These are phyloP conservation scores for Euplexia lucipara DNA, from an alignment of 2,888 invertebrate genomes.

Conservation along the genomic window DNA sequence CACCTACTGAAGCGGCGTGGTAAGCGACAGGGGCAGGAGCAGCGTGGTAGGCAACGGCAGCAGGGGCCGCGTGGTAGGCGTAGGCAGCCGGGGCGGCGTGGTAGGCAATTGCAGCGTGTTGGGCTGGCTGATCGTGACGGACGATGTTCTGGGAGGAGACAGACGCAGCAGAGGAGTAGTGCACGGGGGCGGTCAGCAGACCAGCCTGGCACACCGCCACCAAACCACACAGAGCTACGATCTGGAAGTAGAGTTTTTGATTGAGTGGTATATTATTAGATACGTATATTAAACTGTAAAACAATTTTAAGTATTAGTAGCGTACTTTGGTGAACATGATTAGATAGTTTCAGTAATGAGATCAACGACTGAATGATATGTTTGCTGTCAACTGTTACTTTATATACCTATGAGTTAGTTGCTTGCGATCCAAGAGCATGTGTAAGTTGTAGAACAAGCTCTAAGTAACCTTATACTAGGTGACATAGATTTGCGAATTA, in stretches of 20 bases:
- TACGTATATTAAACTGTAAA: too few relatives aligned
- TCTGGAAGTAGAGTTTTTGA: slow-evolving; percentile 64
- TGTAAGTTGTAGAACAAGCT: slow-evolving; percentile 48
- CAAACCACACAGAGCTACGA: slow-evolving; percentile 75
- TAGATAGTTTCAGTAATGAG: slow-evolving; percentile 39
- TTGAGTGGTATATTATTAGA: too few relatives aligned
- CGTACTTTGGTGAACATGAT: slow-evolving; percentile 61
- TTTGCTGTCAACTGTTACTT: slow-evolving; percentile 25
- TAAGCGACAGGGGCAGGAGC: slow-evolving; percentile 66
- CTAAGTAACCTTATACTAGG: slow-evolving; percentile 51
- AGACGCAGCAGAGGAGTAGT: slow-evolving; percentile 75
- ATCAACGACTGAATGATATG: slow-evolving; percentile 53
- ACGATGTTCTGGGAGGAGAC: slow-evolving; percentile 74
- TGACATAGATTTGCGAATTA: slow-evolving; percentile 43
- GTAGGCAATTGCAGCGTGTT: slow-evolving; percentile 42
- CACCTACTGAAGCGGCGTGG: slow-evolving; percentile 68
- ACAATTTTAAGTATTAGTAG: neutral
- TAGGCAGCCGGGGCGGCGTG: too few relatives aligned
- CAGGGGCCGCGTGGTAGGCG: slow-evolving; percentile 48
- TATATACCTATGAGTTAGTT: slow-evolving; percentile 37
- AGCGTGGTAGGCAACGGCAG: slow-evolving; percentile 43
- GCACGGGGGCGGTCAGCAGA: slow-evolving; percentile 74
- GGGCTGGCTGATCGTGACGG: slow-evolving; percentile 72
- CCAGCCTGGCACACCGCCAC: slow-evolving; percentile 77
- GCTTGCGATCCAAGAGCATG: slow-evolving; percentile 51